Conservation (phyloP, 2,888 invertebrate genomes). For the Boloria euphrosyne region DNA sequence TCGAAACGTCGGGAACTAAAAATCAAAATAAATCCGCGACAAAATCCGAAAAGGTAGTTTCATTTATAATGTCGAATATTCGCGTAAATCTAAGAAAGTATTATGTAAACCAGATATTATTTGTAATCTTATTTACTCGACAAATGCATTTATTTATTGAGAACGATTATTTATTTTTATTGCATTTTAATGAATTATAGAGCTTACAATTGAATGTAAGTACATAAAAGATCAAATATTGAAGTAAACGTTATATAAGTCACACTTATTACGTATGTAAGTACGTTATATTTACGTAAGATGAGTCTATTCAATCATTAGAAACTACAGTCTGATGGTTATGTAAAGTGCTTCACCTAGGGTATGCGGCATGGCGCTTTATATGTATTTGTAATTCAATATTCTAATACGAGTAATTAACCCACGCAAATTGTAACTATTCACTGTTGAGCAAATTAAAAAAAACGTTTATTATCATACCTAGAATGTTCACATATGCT, state of each 20-base stretch:
- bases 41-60: too few species aligned
- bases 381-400: too few species aligned
- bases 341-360: constrained; percentile 57
- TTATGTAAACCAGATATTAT: background rate
- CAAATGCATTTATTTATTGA: background rate
- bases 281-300: constrained; percentile 76
- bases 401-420: too few species aligned
- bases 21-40: too few species aligned
- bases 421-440: too few species aligned
- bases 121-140: background rate
- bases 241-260: constrained; percentile 58
- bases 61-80: too few species aligned
- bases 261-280: constrained; percentile 60
- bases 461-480: too few species aligned
- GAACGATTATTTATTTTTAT: constrained; percentile 1
- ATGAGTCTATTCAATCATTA: constrained; percentile 73
- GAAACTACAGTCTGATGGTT: constrained; percentile 63
- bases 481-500: too few species aligned
- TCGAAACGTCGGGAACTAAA: too few species aligned
- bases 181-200: background rate
- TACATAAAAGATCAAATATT: constrained; percentile 5
- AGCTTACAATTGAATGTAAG: background rate
- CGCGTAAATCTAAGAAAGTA: too few species aligned
- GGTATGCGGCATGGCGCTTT: constrained; percentile 5
- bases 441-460: too few species aligned